Percentiles rank a stretch among this genome's conserved stretches.
phyloP scores from a whole-genome alignment of 2,797 vertebrate species.

The Crenuchus spilurus region DNA sequence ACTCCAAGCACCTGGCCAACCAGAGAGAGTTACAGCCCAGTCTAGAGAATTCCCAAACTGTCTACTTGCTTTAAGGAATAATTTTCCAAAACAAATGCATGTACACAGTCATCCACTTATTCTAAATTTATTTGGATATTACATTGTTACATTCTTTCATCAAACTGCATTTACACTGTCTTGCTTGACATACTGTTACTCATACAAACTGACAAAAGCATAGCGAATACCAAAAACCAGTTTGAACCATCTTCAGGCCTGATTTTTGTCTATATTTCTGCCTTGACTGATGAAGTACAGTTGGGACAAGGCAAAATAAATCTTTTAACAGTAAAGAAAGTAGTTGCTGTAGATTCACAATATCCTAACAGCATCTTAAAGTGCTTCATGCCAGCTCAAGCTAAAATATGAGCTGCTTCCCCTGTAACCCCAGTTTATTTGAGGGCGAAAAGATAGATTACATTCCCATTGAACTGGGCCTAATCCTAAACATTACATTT shows the following conservation, averaged over 20 bases:
- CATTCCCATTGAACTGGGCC: constrained; percentile 37
- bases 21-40: constrained; percentile 19
- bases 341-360: background rate
- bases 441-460: constrained; percentile 36
- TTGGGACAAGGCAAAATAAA: background rate
- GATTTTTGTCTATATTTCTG: background rate
- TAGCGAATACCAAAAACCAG: background rate
- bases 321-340: background rate
- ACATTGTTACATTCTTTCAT: no score
- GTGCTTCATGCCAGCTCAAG: background rate
- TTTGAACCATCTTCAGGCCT: background rate
- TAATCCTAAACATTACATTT: constrained; percentile 47
- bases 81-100: background rate
- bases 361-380: background rate
- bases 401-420: constrained; percentile 10
- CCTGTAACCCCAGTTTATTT: constrained; percentile 40
- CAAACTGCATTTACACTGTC: background rate
- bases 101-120: no score
- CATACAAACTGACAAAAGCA: background rate
- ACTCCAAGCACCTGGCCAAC: constrained; percentile 83
- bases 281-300: background rate
- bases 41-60: constrained; percentile 27
- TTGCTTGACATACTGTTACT: background rate
- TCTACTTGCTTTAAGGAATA: background rate
- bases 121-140: no score